Percentiles rank a stretch among this genome's conserved stretches.
Conservation (phyloP, 2,797 vertebrate species). For the Neosalanx taihuensis region DNA sequence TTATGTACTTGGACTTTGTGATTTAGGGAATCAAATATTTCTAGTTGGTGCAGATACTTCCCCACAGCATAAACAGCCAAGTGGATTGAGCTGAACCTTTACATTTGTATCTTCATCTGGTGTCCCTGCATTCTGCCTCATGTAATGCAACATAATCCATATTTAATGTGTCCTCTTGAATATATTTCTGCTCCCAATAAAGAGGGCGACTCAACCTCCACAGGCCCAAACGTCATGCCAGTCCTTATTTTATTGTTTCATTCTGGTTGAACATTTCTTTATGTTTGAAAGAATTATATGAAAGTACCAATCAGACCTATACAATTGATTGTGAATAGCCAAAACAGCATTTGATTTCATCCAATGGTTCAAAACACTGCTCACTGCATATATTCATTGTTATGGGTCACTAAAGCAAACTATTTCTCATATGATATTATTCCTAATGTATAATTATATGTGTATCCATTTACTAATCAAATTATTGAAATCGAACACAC, state of each 20-base stretch:
- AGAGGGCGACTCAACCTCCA: conserved; percentile 45
- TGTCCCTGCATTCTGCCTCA: conserved; percentile 48
- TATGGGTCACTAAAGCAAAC: no score
- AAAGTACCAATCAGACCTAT: background rate
- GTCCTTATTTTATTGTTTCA: conserved; percentile 41
- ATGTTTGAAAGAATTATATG: background rate
- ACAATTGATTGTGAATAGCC: background rate
- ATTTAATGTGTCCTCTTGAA: conserved; percentile 54
- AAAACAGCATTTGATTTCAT: background rate
- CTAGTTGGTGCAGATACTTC: background rate
- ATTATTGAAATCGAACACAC: conserved; percentile 1
- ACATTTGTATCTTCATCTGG: conserved; percentile 36
- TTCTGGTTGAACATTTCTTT: background rate
- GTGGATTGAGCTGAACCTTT: conserved; percentile 25
- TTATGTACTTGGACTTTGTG: background rate
- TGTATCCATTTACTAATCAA: background rate
- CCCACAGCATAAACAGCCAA: conserved; percentile 2
- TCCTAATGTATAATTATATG: background rate
- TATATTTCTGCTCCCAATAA: conserved; percentile 51
- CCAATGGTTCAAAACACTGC: background rate
- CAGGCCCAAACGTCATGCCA: conserved; percentile 40
- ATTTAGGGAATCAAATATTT: background rate
- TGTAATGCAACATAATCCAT: conserved; percentile 56
- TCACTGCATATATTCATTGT: background rate
- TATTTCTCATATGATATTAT: background rate